phyloP scores from a whole-genome alignment of 2,113 vertebrate genomes.

The Eudyptes chrysolophus region DNA sequence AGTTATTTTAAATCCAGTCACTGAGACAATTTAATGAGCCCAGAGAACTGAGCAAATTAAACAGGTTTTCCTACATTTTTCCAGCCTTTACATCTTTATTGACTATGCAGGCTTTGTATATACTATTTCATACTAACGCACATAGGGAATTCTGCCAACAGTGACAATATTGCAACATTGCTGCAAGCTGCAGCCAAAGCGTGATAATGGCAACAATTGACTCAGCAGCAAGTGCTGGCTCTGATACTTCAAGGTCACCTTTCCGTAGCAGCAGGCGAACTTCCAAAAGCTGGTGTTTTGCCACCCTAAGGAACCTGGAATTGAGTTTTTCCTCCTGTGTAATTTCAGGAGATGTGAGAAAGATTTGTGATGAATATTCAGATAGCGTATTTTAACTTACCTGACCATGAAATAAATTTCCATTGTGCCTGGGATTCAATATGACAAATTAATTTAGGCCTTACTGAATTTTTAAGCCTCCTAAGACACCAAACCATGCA shows the following conservation, averaged over 20 bases:
- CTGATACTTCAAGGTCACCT: constrained; percentile 64
- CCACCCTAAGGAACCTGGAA: background rate
- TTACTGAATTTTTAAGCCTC: constrained; percentile 1
- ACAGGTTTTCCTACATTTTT: constrained; percentile 61
- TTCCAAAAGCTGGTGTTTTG: background rate
- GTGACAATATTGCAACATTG: background rate
- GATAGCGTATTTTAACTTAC: background rate
- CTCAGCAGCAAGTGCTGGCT: background rate
- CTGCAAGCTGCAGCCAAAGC: background rate
- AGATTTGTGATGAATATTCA: background rate
- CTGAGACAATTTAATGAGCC: constrained; percentile 65
- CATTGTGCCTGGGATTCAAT: background rate
- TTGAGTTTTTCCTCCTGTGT: background rate
- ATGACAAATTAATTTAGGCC: constrained; percentile 19
- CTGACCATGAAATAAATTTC: background rate
- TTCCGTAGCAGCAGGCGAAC: background rate
- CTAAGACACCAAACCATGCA: background rate
- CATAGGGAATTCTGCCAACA: background rate
- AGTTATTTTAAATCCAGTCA: constrained; percentile 56
- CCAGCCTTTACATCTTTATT: constrained; percentile 36
- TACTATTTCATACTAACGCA: background rate
- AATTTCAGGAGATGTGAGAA: background rate
- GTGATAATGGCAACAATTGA: background rate
- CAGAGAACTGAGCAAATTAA: constrained; percentile 68
- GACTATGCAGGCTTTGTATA: background rate